Evolutionary conservation across 1,140 invertebrate species (phyloP).

Genomic region (Euschistus heros): DNA sequence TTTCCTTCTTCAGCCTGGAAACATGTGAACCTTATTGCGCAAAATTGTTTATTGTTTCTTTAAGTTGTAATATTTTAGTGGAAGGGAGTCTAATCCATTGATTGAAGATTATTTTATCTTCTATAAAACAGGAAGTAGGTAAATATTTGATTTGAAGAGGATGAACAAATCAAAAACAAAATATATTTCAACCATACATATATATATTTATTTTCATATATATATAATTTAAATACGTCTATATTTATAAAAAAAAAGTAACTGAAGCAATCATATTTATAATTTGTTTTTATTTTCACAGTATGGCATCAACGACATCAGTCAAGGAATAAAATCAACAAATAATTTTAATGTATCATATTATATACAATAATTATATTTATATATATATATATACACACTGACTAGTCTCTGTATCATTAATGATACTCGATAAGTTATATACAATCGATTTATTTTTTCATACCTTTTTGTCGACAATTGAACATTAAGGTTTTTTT

Average conservation of each 20-base stretch:
- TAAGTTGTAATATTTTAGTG: too few relatives aligned
- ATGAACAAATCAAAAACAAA: background rate
- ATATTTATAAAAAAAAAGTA: constrained; percentile 22
- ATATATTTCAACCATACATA: constrained; percentile 18
- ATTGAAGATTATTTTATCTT: too few relatives aligned
- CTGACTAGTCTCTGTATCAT: constrained; percentile 23
- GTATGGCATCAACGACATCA: constrained; percentile 25
- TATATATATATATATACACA: constrained; percentile 20
- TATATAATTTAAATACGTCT: constrained; percentile 25
- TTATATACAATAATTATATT: constrained; percentile 18
- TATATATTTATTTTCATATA: constrained; percentile 20
- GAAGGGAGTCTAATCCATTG: too few relatives aligned
- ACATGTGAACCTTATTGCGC: too few relatives aligned
- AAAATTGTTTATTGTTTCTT: too few relatives aligned
- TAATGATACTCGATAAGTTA: too few relatives aligned
- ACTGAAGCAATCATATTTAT: constrained; percentile 19
- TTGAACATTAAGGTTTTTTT: too few relatives aligned
- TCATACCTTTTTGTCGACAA: too few relatives aligned
- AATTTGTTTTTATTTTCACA: background rate
- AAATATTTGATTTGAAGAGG: too few relatives aligned
- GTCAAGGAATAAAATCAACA: constrained; percentile 20
- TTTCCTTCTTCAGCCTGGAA: too few relatives aligned
- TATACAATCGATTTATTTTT: too few relatives aligned
- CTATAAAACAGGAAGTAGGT: too few relatives aligned
- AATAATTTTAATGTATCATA: constrained; percentile 5